These are phyloP conservation scores for Anhinga anhinga DNA, from an alignment of 2,113 vertebrate species.

Conservation along the genomic window DNA sequence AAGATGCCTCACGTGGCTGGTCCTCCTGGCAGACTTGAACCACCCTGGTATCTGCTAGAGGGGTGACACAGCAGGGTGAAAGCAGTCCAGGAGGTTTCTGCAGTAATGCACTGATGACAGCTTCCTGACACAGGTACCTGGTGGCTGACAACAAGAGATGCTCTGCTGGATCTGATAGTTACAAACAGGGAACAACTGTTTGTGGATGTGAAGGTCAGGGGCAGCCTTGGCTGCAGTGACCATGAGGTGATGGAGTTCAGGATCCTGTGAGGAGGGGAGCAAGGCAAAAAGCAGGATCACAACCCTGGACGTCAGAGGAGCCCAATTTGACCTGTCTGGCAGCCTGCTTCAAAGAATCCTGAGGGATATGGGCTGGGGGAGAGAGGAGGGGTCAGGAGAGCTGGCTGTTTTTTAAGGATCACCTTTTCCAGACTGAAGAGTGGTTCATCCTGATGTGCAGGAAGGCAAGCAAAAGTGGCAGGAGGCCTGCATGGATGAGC, in stretches of 20 bases:
- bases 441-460: background rate
- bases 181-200: background rate
- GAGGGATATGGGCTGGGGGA: background rate
- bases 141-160: background rate
- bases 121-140: background rate
- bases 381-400: no score
- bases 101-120: background rate
- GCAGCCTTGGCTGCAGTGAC: background rate
- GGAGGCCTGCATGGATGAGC: background rate
- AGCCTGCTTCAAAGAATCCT: background rate
- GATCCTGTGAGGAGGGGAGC: no score
- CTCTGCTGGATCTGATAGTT: background rate
- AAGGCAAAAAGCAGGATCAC: background rate
- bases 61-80: no score
- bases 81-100: background rate
- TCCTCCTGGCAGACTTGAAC: background rate
- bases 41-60: background rate
- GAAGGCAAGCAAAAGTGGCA: background rate
- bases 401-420: background rate
- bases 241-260: background rate
- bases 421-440: background rate
- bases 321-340: background rate
- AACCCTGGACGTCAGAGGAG: background rate
- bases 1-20: background rate
- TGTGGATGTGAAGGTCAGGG: background rate